phyloP scores from a whole-genome alignment of 2,113 vertebrate genomes.

The Ginglymostoma cirratum region DNA sequence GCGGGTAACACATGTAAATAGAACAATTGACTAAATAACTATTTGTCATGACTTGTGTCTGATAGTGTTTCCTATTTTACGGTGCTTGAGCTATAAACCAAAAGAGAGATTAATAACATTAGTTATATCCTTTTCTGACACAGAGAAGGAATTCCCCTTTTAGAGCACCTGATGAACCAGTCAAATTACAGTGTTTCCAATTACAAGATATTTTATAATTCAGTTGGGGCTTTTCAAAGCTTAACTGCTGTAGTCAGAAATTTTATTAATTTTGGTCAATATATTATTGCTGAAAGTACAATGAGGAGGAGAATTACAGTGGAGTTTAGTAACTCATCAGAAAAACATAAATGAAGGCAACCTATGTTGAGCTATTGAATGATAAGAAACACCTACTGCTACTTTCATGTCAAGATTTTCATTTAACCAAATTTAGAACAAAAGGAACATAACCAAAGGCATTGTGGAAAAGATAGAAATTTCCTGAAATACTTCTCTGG shows the following conservation, averaged over 20 bases:
- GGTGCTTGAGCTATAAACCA: not conserved
- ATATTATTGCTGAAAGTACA: not conserved
- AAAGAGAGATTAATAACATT: not conserved
- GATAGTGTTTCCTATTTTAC: not conserved
- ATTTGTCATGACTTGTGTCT: not conserved
- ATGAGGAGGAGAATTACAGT: not conserved
- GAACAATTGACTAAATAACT: not conserved
- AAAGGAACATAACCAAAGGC: not conserved
- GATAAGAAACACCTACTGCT: not conserved
- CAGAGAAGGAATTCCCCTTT: not conserved
- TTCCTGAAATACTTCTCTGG: not conserved
- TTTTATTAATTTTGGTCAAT: slow-evolving; percentile 19
- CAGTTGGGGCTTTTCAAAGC: not conserved
- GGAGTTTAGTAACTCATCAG: not conserved
- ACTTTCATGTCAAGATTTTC: not conserved
- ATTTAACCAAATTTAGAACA: not conserved
- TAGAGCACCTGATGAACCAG: not conserved
- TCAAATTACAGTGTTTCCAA: not conserved
- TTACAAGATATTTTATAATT: slow-evolving; percentile 21
- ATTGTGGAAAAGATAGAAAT: not conserved
- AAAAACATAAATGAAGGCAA: slow-evolving; percentile 10
- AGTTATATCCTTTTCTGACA: not conserved
- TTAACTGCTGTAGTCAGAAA: not conserved
- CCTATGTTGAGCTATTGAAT: not conserved
- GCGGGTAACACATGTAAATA: not conserved